Percentiles rank a stretch among this genome's conserved stretches.
phyloP scores from a whole-genome alignment of 2,888 invertebrate genomes.

The Heterodera filipjevi region DNA sequence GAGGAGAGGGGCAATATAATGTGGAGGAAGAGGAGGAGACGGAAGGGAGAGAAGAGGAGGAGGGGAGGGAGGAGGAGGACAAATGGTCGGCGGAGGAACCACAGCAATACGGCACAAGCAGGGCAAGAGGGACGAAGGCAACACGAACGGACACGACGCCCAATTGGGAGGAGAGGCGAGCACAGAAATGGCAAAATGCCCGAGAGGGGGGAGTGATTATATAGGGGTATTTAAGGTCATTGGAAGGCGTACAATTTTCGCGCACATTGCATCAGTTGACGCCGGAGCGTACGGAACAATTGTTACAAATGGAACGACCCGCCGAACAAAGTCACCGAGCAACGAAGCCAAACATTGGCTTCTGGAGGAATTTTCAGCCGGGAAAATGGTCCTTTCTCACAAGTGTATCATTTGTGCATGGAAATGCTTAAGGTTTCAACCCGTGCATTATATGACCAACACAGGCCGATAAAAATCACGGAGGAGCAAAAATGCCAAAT shows the following conservation, averaged over 20 bases:
- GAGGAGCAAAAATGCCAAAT: no score
- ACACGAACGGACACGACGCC: no score
- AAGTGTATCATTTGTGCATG: not conserved
- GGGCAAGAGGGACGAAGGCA: no score
- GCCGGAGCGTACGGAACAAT: not conserved
- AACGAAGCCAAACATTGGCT: slow-evolving; percentile 42
- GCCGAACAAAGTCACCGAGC: not conserved
- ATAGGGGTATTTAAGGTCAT: no score
- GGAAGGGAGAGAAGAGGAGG: not conserved
- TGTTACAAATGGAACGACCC: not conserved
- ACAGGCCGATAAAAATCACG: slow-evolving; percentile 51
- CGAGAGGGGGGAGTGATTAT: no score
- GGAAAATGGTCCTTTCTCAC: slow-evolving; percentile 49
- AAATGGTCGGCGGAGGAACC: not conserved
- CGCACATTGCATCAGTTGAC: not conserved
- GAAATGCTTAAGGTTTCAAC: slow-evolving; percentile 45
- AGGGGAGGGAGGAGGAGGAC: not conserved
- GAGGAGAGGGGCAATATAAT: not conserved
- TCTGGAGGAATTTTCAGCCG: slow-evolving; percentile 64
- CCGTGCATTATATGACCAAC: slow-evolving; percentile 62
- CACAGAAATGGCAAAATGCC: no score
- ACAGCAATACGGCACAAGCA: no score
- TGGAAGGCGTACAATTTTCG: no score
- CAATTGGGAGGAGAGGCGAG: no score
- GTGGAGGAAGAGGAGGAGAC: slow-evolving; percentile 23